A percentile compares a stretch with the other conserved stretches of the same genome.
These are phyloP conservation scores for Sclerodermus sp. DNA, from an alignment of 2,888 invertebrate genomes.

Conservation along the genomic window DNA sequence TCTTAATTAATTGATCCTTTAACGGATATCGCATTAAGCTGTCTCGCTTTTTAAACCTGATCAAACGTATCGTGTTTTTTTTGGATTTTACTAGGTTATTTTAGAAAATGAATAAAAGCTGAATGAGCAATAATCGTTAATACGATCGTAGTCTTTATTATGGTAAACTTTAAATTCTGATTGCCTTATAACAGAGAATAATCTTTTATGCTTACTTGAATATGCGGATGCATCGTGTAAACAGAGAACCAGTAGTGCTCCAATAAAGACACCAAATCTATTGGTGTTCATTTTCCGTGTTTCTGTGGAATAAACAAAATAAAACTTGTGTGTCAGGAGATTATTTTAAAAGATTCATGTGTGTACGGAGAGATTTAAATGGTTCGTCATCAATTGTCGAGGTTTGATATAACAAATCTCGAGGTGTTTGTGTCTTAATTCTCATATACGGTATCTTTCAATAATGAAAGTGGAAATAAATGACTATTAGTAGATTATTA, in stretches of 20 bases:
- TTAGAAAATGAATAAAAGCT: no score
- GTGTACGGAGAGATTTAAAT: no score
- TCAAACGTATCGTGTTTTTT: conserved; percentile 4
- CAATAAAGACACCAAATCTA: conserved; percentile 14
- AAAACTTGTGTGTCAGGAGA: neutral
- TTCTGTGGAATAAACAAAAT: conserved; percentile 16
- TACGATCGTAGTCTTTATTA: no score
- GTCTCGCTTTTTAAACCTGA: conserved; percentile 4
- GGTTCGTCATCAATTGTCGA: no score
- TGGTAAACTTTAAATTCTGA: neutral
- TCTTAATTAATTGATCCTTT: neutral
- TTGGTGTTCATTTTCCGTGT: conserved; percentile 18
- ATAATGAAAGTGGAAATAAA: no score
- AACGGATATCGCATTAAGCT: conserved; percentile 1
- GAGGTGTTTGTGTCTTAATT: conserved; percentile 14
- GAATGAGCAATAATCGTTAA: no score
- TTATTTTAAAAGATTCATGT: no score
- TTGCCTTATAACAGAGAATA: neutral
- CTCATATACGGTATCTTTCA: no score
- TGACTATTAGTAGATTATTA: no score
- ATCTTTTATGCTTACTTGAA: conserved; percentile 30
- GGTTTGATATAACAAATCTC: neutral
- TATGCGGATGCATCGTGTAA: conserved; percentile 30
- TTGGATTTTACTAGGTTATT: conserved; percentile 14
- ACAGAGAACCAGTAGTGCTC: conserved; percentile 21